Evolutionary conservation across 2,888 invertebrate genomes (phyloP).

Genomic region (Tiphia femorata): DNA sequence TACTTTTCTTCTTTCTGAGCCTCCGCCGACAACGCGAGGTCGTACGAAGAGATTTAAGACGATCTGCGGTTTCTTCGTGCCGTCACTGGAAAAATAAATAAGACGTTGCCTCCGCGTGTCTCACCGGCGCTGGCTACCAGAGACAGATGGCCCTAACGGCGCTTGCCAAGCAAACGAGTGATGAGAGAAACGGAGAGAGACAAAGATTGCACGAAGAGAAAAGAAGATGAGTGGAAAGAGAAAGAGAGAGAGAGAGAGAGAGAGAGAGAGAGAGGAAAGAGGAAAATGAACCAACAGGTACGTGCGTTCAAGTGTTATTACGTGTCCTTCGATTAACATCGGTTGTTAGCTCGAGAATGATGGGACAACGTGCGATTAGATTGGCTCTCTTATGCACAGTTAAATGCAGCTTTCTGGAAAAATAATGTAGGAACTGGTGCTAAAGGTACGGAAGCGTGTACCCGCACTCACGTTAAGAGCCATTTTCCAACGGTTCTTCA

Average conservation of each 20-base stretch:
- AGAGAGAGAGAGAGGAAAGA: not conserved
- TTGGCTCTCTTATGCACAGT: too few species aligned
- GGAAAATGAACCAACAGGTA: slow-evolving; percentile 2
- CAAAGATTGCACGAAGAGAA: not conserved
- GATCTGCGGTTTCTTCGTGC: not conserved
- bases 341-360: not conserved
- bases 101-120: not conserved
- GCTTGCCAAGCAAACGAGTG: not conserved
- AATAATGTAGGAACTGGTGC: too few species aligned
- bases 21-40: too few species aligned
- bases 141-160: not conserved
- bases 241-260: not conserved
- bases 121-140: not conserved
- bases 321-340: not conserved
- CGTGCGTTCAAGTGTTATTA: slow-evolving; percentile 7
- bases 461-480: too few species aligned
- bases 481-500: too few species aligned
- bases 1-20: not conserved
- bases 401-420: too few species aligned
- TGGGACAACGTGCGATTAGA: too few species aligned
- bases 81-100: not conserved
- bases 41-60: too few species aligned
- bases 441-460: too few species aligned
- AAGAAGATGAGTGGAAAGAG: not conserved
- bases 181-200: not conserved